A percentile compares a stretch with the other conserved stretches of the same genome.
These are phyloP conservation scores for Gnathonemus echidnorhynchus DNA, from an alignment of 2,113 vertebrate genomes.

Conservation along the genomic window DNA sequence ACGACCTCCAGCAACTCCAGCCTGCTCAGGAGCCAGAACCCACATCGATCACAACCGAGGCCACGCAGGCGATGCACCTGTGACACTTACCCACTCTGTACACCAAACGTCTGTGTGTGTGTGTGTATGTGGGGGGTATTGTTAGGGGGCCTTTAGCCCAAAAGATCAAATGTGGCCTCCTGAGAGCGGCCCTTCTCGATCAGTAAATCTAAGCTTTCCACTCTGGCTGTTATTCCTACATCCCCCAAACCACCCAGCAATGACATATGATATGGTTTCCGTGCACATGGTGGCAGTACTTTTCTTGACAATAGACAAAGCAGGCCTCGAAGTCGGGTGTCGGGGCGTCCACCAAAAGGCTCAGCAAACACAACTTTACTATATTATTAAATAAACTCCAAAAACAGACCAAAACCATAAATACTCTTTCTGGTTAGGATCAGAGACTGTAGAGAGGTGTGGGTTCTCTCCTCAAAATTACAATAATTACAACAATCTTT, in stretches of 20 bases:
- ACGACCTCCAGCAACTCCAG: not conserved
- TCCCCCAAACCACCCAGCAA: not conserved
- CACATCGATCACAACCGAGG: not conserved
- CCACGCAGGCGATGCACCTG: not conserved
- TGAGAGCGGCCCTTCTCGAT: not conserved
- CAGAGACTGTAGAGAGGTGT: not conserved
- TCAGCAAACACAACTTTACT: not conserved
- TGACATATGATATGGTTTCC: not conserved
- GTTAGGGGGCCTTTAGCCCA: not conserved
- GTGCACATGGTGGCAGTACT: not conserved
- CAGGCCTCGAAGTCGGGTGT: not conserved
- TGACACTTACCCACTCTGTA: not conserved
- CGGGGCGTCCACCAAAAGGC: not conserved
- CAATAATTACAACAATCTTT: not conserved
- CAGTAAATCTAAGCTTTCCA: not conserved
- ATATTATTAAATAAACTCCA: not conserved
- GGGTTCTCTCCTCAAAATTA: not conserved
- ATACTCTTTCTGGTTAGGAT: not conserved
- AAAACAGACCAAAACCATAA: not conserved
- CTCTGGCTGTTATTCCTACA: conserved; percentile 4
- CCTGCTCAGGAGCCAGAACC: not conserved
- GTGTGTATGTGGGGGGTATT: not conserved
- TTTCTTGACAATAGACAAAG: not conserved
- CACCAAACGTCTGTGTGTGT: not conserved
- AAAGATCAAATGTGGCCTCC: not conserved